phyloP scores from a whole-genome alignment of 2,113 vertebrate genomes.

The Alexandromys fortis region DNA sequence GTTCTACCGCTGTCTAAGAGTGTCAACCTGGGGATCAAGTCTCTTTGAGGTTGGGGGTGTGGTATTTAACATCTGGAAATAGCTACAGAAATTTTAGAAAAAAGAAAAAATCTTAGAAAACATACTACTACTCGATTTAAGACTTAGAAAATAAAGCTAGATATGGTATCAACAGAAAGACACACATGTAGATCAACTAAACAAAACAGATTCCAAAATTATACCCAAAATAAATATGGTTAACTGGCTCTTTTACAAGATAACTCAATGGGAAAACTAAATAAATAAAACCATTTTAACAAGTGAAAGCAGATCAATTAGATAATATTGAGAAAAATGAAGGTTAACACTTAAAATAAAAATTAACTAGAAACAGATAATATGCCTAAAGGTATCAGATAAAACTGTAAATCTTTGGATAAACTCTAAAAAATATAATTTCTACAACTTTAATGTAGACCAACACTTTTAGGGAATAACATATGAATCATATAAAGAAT shows the following conservation, averaged over 20 bases:
- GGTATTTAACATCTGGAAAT: neutral
- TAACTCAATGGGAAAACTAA: neutral
- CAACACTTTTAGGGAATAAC: neutral
- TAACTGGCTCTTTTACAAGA: neutral
- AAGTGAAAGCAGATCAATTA: neutral
- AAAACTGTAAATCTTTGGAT: neutral
- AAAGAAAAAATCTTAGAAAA: neutral
- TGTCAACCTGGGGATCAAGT: neutral
- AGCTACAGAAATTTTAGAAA: neutral
- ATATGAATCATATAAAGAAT: constrained; percentile 25
- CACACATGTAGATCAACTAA: neutral
- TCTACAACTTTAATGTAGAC: neutral
- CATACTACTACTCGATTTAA: neutral
- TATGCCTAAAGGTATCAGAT: neutral
- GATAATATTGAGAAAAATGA: neutral
- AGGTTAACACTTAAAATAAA: neutral
- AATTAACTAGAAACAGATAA: neutral
- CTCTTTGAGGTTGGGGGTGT: neutral
- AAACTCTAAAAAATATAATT: neutral
- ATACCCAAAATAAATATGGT: neutral
- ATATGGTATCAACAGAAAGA: neutral
- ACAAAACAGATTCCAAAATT: neutral
- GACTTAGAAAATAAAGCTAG: neutral
- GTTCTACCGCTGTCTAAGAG: neutral
- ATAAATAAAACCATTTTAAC: neutral